These are phyloP conservation scores for Picathartes gymnocephalus DNA, from an alignment of 2,113 vertebrate species.

Conservation along the genomic window DNA sequence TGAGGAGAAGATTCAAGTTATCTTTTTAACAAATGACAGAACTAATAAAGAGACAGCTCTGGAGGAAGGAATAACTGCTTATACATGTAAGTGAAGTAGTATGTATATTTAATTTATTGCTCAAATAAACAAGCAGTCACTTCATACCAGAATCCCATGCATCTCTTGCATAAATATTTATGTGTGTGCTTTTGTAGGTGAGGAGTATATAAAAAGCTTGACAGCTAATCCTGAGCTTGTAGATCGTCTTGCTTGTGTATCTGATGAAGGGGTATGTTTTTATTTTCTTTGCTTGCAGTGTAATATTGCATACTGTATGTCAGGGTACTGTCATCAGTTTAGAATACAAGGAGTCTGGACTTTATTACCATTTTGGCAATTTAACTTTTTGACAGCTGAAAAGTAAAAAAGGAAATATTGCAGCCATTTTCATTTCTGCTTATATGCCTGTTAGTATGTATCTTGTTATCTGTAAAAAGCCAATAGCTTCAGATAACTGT, in stretches of 20 bases:
- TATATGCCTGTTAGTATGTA: not conserved
- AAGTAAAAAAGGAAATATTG: not conserved
- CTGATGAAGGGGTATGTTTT: constrained; percentile 84
- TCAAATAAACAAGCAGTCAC: not conserved
- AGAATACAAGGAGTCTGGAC: not conserved
- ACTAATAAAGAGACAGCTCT: constrained; percentile 89
- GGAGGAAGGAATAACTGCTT: constrained; percentile 82
- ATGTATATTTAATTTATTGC: not conserved
- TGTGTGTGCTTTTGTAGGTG: constrained; percentile 76
- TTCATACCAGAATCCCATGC: not conserved
- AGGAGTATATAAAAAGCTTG: constrained; percentile 94
- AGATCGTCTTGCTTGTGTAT: constrained; percentile 87
- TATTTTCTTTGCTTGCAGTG: not conserved
- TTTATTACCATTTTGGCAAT: not conserved
- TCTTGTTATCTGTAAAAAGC: not conserved
- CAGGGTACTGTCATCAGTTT: not conserved
- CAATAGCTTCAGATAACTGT: not conserved
- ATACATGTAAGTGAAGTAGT: constrained; percentile 80
- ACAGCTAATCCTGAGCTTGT: constrained; percentile 90
- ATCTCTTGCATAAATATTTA: not conserved
- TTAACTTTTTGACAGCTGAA: not conserved
- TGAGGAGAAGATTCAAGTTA: constrained; percentile 74
- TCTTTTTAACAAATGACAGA: constrained; percentile 93
- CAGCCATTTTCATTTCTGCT: not conserved
- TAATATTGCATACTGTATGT: not conserved